phyloP scores from a whole-genome alignment of 2,888 invertebrate genomes.

The Orthonevra nobilis region DNA sequence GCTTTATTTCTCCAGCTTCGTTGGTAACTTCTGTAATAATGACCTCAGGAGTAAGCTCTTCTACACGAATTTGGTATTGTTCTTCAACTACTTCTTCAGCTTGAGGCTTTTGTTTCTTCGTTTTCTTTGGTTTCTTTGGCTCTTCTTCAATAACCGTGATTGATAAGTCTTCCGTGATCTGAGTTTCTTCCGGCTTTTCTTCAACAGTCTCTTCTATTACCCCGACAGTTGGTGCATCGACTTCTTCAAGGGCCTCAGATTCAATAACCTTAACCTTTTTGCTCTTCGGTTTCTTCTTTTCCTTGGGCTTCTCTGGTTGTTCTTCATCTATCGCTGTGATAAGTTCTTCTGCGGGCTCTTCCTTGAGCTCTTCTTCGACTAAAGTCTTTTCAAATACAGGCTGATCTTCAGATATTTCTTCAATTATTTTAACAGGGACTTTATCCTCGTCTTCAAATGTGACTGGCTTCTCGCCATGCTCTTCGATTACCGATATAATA shows the following conservation, averaged over 20 bases:
- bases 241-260: slow-evolving; percentile 48
- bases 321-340: no score
- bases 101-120: slow-evolving; percentile 48
- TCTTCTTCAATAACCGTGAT: slow-evolving; percentile 61
- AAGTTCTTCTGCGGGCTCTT: slow-evolving; percentile 59
- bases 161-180: slow-evolving; percentile 33
- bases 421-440: slow-evolving; percentile 5
- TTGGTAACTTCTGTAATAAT: slow-evolving; percentile 73
- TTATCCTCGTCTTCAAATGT: slow-evolving; percentile 35
- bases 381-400: slow-evolving; percentile 12
- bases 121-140: slow-evolving; percentile 20
- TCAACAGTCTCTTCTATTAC: slow-evolving; percentile 8
- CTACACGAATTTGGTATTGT: slow-evolving; percentile 74
- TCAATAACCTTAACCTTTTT: slow-evolving; percentile 24
- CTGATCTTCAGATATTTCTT: slow-evolving; percentile 19
- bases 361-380: slow-evolving; percentile 47
- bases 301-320: slow-evolving; percentile 68
- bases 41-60: slow-evolving; percentile 77
- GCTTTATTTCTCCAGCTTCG: slow-evolving; percentile 71
- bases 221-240: slow-evolving; percentile 10
- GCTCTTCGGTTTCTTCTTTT: slow-evolving; percentile 47
- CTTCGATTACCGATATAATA: slow-evolving; percentile 75
- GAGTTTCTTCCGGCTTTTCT: slow-evolving; percentile 68
- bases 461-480: slow-evolving; percentile 72
- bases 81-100: slow-evolving; percentile 38